phyloP scores from a whole-genome alignment of 2,797 vertebrate species.

The Bradypus variegatus region DNA sequence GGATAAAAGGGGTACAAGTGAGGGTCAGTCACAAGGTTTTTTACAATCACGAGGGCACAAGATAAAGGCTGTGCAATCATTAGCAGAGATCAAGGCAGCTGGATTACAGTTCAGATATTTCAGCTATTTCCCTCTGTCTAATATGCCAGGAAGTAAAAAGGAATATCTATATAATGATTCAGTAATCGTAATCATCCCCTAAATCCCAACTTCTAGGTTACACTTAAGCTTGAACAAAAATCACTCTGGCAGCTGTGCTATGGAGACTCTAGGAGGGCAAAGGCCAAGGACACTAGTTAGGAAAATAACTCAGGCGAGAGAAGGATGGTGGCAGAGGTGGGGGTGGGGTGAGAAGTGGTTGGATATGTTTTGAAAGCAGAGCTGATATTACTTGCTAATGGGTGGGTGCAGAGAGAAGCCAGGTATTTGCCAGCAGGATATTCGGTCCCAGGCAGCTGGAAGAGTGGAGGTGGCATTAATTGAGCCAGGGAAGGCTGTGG shows the following conservation, averaged over 20 bases:
- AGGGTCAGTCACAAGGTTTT: too few species aligned
- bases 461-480: background rate
- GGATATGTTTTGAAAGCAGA: background rate
- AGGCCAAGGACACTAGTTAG: background rate
- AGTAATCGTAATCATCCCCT: too few species aligned
- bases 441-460: background rate
- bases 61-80: too few species aligned
- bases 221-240: background rate
- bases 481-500: background rate
- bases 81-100: too few species aligned
- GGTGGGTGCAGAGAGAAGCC: background rate
- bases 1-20: too few species aligned
- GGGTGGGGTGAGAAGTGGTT: background rate
- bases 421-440: background rate
- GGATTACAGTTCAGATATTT: too few species aligned
- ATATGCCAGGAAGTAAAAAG: too few species aligned
- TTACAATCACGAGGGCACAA: too few species aligned
- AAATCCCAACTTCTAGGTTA: too few species aligned
- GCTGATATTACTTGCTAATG: background rate
- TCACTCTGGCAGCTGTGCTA: background rate
- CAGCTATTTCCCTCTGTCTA: too few species aligned
- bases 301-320: background rate
- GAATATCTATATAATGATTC: too few species aligned
- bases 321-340: background rate
- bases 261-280: background rate